A percentile compares a stretch with the other conserved stretches of the same genome.
Conservation (phyloP, 2,113 vertebrate genomes). For the Tamias sibiricus region DNA sequence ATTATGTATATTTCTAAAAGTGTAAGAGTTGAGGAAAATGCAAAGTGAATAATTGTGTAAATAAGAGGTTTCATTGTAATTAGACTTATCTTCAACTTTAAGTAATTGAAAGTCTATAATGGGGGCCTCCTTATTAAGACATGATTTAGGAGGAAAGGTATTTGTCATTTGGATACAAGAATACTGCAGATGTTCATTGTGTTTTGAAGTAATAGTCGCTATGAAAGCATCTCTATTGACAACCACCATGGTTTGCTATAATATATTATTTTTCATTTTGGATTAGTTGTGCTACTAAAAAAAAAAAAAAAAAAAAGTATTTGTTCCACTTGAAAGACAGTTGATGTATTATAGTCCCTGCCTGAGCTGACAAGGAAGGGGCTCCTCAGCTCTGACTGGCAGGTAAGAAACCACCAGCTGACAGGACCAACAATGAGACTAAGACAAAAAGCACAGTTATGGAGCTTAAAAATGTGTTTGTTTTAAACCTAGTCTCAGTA, state of each 20-base stretch:
- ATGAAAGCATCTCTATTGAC: constrained; percentile 48
- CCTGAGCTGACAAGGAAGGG: constrained; percentile 11
- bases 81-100: not conserved
- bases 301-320: not conserved
- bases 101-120: not conserved
- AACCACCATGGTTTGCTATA: not conserved
- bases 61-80: not conserved
- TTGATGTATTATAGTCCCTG: constrained; percentile 38
- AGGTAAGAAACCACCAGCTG: constrained; percentile 32
- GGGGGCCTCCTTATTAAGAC: not conserved
- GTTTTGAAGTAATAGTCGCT: not conserved
- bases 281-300: not conserved
- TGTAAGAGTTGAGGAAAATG: not conserved
- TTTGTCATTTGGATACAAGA: not conserved
- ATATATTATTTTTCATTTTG: constrained; percentile 47
- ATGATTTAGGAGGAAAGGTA: not conserved
- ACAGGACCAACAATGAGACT: not conserved
- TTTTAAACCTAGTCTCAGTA: not conserved
- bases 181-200: not conserved
- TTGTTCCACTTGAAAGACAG: constrained; percentile 52
- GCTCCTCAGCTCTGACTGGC: constrained; percentile 27
- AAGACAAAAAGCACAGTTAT: not conserved
- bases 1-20: not conserved
- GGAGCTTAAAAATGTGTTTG: not conserved
- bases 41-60: not conserved